phyloP scores from a whole-genome alignment of 2,113 vertebrate genomes.

The Trichechus manatus region DNA sequence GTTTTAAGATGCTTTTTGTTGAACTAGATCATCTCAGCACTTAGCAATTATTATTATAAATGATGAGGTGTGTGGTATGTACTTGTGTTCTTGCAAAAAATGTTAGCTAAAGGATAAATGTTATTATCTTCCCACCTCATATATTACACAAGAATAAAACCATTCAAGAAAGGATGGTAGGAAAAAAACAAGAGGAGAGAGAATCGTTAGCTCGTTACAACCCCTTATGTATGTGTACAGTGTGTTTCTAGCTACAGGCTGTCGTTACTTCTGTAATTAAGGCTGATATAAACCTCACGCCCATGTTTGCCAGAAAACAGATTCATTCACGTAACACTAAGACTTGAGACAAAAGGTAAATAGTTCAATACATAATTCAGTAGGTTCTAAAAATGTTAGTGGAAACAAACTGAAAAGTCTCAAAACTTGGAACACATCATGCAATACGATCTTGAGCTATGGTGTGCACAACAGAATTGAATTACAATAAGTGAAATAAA shows the following conservation, averaged over 20 bases:
- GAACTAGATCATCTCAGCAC: not conserved
- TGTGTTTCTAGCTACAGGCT: not conserved
- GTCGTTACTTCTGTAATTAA: not conserved
- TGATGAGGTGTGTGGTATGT: not conserved
- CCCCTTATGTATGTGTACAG: not conserved
- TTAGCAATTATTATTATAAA: not conserved
- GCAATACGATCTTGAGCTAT: too few relatives aligned
- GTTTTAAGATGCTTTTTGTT: not conserved
- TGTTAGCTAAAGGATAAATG: not conserved
- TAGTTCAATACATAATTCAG: rapidly evolving
- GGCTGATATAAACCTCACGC: not conserved
- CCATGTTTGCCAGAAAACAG: not conserved
- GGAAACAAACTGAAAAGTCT: not conserved
- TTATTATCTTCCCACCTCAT: not conserved
- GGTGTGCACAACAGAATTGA: rapidly evolving
- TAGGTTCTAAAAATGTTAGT: not conserved
- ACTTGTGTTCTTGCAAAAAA: not conserved
- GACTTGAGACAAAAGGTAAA: not conserved
- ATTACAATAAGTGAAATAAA: not conserved
- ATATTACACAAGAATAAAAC: not conserved
- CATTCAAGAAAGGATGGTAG: not conserved
- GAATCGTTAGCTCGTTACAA: rapidly evolving
- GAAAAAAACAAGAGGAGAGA: not conserved
- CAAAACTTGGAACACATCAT: rapidly evolving
- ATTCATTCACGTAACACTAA: not conserved